Evolutionary conservation across 2,888 invertebrate species (phyloP), one percentile per base, ranked within the genome.

Genomic region (Ornithoptera priamus): DNA sequence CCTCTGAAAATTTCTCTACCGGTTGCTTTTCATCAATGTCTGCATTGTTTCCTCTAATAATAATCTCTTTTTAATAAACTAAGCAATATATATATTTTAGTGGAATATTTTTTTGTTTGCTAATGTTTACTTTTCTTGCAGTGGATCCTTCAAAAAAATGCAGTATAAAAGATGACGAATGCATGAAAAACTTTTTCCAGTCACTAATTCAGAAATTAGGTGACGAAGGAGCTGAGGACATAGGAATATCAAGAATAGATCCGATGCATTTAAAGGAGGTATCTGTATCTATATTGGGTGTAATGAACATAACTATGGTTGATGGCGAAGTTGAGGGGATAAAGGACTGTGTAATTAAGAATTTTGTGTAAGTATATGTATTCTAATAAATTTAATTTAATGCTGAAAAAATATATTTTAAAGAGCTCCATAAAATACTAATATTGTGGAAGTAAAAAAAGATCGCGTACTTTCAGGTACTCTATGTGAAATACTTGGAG

Each of bases 201-300:
- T 57, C 65, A 46, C 30, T 69, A 15, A 46, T 69, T 61, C 24
- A 61, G 22, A 46, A 39, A 42, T 36, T 69, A 39, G 60, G 60
- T 18, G 61, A 65, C 0, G 24, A 65, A 1, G 69, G 69, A 8
- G 69, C 65, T 42, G 57, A 65, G 6, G 75, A 74, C 50, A n/a
- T 71, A 7, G 70, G 69, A 22, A 67, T 76, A 39, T 63, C 68
- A 7, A 65, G 62, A 30, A 53, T 73, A 53, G 75, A 76, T 66
- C 76, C 76, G 24, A 59, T 73, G 17, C 56, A 71, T 12, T n/a
- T 76, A 0, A 69, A 68, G 57, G 67, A 73, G 53, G n/a, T 71
- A 22, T 62, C 68, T 1, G 65, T 75, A 1, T 62, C 69, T n/a
- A 59, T 76, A 12, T 56, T 73, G 0, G 69, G 68, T 30, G 15